phyloP scores from a whole-genome alignment of 53 echinoderm and acorn worm genomes.

The Antedon mediterranea region DNA sequence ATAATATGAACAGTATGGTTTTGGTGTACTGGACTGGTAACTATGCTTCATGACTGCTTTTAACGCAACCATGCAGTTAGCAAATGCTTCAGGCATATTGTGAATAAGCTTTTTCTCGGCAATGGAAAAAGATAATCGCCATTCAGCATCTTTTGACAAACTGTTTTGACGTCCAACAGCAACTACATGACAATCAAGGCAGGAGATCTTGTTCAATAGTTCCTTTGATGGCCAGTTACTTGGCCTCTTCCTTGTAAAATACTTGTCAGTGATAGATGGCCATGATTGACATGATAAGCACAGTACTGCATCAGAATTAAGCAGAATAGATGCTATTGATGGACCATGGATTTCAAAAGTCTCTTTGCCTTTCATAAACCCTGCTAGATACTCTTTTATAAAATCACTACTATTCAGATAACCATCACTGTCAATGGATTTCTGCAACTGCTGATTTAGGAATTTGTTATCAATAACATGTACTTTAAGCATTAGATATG shows the following conservation, averaged over 20 bases:
- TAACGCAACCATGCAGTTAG: neutral
- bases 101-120: neutral
- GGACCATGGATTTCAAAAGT: too few relatives aligned
- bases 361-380: too few relatives aligned
- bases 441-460: too few relatives aligned
- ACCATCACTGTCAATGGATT: too few relatives aligned
- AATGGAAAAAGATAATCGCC: neutral
- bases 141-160: neutral
- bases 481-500: too few relatives aligned
- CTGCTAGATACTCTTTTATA: too few relatives aligned
- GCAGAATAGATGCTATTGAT: too few relatives aligned
- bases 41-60: neutral
- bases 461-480: too few relatives aligned
- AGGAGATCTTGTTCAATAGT: neutral
- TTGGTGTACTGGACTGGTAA: neutral
- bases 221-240: neutral
- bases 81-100: neutral
- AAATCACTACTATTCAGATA: too few relatives aligned
- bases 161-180: neutral
- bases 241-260: neutral
- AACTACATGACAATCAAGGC: neutral
- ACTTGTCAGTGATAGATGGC: neutral
- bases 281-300: neutral
- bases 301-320: neutral
- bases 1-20: neutral